phyloP scores from a whole-genome alignment of 2,113 vertebrate species.

The Salvelinus fontinalis region DNA sequence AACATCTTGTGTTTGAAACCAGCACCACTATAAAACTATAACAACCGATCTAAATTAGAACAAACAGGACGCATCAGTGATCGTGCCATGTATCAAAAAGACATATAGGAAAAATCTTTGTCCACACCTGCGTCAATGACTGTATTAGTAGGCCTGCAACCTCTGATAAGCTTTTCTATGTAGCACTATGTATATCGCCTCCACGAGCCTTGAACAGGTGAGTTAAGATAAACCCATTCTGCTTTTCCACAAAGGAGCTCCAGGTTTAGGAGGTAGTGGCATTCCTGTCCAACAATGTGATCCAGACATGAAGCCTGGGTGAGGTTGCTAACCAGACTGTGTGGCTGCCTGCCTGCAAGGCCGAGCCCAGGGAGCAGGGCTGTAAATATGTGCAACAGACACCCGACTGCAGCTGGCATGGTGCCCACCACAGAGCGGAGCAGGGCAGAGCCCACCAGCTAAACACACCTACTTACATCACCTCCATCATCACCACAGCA shows the following conservation, averaged over 20 bases:
- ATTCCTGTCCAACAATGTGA: constrained; percentile 40
- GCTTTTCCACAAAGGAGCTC: constrained; percentile 46
- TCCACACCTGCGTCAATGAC: constrained; percentile 35
- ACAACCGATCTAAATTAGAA: neutral
- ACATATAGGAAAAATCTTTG: constrained; percentile 29
- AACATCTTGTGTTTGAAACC: neutral
- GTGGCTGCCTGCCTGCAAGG: neutral
- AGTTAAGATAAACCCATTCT: constrained; percentile 44
- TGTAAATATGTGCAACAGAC: constrained; percentile 57
- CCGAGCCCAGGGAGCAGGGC: constrained; percentile 24
- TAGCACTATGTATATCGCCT: constrained; percentile 17
- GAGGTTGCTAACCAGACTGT: constrained; percentile 24
- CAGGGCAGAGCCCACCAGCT: constrained; percentile 37
- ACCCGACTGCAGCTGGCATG: constrained; percentile 46
- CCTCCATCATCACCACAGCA: constrained; percentile 45
- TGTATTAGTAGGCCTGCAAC: constrained; percentile 37
- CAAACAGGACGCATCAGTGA: too few relatives aligned
- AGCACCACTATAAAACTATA: too few relatives aligned
- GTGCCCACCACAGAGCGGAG: constrained; percentile 28
- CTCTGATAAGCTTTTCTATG: constrained; percentile 32
- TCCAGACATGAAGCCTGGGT: constrained; percentile 22
- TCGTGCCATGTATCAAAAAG: too few relatives aligned
- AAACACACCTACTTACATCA: constrained; percentile 67
- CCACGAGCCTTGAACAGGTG: constrained; percentile 45
- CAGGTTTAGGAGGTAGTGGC: constrained; percentile 45